Base-by-base conservation (phyloP, 2,888 invertebrate genomes). In the Lasius fuliginosus region DNA sequence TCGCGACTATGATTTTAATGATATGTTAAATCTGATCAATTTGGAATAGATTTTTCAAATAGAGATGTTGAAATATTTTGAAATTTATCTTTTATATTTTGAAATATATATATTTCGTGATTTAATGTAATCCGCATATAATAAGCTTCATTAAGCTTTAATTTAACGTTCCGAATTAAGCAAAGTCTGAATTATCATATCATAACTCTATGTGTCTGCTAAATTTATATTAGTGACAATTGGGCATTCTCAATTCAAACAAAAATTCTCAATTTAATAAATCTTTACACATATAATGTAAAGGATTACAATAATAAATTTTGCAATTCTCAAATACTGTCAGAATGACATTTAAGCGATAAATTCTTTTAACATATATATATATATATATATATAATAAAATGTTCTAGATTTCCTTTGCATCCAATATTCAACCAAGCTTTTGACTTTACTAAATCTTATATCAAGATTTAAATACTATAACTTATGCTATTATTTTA, bases 1-100 rank as follows among this genome's bases (percentile, higher is more conserved):
- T 77, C 56, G 62, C 49, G 3, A 77, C 27, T 56, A 42, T 68
- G 58, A 77, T 77, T 77, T 68, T n/a, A 15, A 77, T 68, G 5
- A 23, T 49, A 64, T 15, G 3, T 6, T 60, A 30, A 33, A 53
- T 18, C 30, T 36, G 6, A 23, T 46, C 15, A 76, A 65, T 42
- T 65, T 18, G 36, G 23, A 49, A 15, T 33, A 15, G 9, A 49
- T 36, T 30, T 53, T 64, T 49, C 15, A 53, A 53, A 53, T 53
- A 18, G 6, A 53, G 2, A n/a, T 53, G n/a, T 53, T 53, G n/a
- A 53, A 53, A 53, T 53, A 53, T 53, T n/a, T n/a, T n/a, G 8
- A 8, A n/a, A 53, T 53, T 53, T n/a, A n/a, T 30, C 12, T 33
- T 62, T 62, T 33, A 33, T 18, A 30, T 15, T 30, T 18, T 33